Base-by-base conservation (phyloP, 2,797 vertebrate species). In the Macropodus opercularis region DNA sequence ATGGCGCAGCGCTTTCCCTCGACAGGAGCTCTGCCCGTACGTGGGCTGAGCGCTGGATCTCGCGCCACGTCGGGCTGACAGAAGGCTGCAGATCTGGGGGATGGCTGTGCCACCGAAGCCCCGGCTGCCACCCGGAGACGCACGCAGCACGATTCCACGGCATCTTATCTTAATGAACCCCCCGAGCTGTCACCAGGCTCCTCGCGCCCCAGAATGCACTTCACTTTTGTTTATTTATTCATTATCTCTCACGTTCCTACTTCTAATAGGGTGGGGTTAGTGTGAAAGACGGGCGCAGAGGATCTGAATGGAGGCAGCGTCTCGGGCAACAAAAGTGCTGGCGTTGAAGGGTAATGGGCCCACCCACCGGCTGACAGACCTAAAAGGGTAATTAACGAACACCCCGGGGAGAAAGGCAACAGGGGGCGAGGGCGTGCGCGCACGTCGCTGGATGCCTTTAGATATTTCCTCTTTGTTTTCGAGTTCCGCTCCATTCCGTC, bases 351-450 rank as follows among this genome's bases (percentile, higher is more conserved):
- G 81, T 88, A 88, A 88, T 80, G 56, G 81, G 83, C 78, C 88
- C 87, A 80, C 87, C 88, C 85, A 85, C 84, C 18, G 75, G 60
- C 83, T 79, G 85, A 84, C 77, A 77, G 75, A 83, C 85, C 79
- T 89, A 70, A 84, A 86, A 79, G 83, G 83, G 75, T 88, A 86
- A 91, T 90, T 89, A 88, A 89, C 84, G 65, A 80, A 85, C 79
- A 53, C 77, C 82, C 84, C 0, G 6, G 70, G 72, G 78, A 80
- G 77, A 68, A 50, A 56, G 48, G 47, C 77, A 46, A 38, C 52
- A 12, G 74, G 85, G 72, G 67, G 68, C 0, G 61, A 24, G 43
- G 12, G 8, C 23, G 44, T 23, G 5, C 58, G 31, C 32, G 19
- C 22, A 49, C n/a, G 44, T 12, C 61, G 19, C 13, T 42, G 48